A percentile compares a stretch with the other conserved stretches of the same genome.
Conservation (phyloP, 2,888 invertebrate genomes). For the Syrphus vitripennis region DNA sequence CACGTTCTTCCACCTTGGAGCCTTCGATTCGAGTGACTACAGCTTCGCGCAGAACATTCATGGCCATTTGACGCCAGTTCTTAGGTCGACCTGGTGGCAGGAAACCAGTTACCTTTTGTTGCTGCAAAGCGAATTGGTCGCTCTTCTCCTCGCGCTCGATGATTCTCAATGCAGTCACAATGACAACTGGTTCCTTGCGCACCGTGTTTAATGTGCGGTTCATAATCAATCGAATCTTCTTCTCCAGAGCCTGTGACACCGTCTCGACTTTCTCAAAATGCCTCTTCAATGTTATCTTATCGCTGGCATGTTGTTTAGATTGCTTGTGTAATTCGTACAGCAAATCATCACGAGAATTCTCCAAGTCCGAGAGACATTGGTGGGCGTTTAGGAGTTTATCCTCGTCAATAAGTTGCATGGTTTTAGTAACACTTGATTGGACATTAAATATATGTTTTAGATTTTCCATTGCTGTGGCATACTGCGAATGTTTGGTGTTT, state of each 20-base stretch:
- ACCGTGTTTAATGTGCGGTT: slow-evolving; percentile 96
- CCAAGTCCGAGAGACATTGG: slow-evolving; percentile 95
- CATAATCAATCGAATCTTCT: slow-evolving; percentile 94
- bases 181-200: slow-evolving; percentile 95
- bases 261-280: slow-evolving; percentile 98
- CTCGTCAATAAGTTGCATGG: slow-evolving; percentile 95
- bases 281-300: slow-evolving; percentile 95
- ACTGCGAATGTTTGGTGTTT: slow-evolving; percentile 96
- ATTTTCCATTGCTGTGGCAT: slow-evolving; percentile 98
- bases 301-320: slow-evolving; percentile 92
- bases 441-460: slow-evolving; percentile 98
- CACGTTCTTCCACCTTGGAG: slow-evolving; percentile 95
- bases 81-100: slow-evolving; percentile 97
- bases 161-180: slow-evolving; percentile 97
- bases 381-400: slow-evolving; percentile 97
- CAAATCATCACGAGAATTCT: slow-evolving; percentile 97
- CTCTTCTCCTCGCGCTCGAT: slow-evolving; percentile 98
- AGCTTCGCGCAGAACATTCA: slow-evolving; percentile 90
- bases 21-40: slow-evolving; percentile 95
- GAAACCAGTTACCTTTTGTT: slow-evolving; percentile 87
- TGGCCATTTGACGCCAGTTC: slow-evolving; percentile 92
- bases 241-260: slow-evolving; percentile 93
- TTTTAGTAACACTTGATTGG: slow-evolving; percentile 96
- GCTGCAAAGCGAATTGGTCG: slow-evolving; percentile 91
- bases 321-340: slow-evolving; percentile 96